Conservation (phyloP, 2,113 vertebrate species). For the Phyllopteryx taeniolatus region DNA sequence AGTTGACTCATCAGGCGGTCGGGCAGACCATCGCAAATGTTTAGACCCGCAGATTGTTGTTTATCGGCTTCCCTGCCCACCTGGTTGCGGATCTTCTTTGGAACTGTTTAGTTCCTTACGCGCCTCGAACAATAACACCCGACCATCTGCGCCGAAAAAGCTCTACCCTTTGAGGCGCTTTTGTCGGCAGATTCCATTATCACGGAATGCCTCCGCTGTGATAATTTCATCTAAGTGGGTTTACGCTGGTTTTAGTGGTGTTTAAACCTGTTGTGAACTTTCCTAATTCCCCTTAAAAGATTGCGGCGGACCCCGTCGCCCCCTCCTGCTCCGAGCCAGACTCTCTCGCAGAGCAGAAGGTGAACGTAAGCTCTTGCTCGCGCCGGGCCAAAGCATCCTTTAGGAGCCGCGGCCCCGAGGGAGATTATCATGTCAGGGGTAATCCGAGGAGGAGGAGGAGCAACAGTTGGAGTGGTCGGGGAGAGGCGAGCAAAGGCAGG, state of each 20-base stretch:
- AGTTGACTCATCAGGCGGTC: background rate
- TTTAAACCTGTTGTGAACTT: constrained; percentile 58
- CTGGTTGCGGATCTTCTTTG: background rate
- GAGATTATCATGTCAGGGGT: constrained; percentile 75
- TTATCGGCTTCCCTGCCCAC: constrained; percentile 6
- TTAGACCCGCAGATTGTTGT: background rate
- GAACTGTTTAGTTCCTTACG: background rate
- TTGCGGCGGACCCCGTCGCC: constrained; percentile 45
- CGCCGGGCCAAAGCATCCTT: constrained; percentile 68
- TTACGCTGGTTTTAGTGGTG: constrained; percentile 39
- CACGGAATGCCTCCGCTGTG: constrained; percentile 44
- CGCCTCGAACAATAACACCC: constrained; percentile 35
- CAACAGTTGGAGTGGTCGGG: constrained; percentile 55
- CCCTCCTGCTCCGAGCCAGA: constrained; percentile 42
- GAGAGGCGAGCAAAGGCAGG: background rate
- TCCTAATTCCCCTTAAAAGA: constrained; percentile 61
- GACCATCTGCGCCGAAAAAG: constrained; percentile 69
- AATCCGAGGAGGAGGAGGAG: constrained; percentile 76
- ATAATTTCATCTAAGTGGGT: constrained; percentile 42
- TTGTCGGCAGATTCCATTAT: constrained; percentile 50
- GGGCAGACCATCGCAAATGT: background rate
- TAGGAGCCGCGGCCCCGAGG: constrained; percentile 59
- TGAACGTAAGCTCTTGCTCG: constrained; percentile 57
- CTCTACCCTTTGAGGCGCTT: constrained; percentile 47
- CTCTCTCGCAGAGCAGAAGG: constrained; percentile 58